Percentiles rank a stretch among this genome's conserved stretches.
Evolutionary conservation across 2,888 invertebrate species (phyloP).

Genomic region (Mactromeris polynyma): DNA sequence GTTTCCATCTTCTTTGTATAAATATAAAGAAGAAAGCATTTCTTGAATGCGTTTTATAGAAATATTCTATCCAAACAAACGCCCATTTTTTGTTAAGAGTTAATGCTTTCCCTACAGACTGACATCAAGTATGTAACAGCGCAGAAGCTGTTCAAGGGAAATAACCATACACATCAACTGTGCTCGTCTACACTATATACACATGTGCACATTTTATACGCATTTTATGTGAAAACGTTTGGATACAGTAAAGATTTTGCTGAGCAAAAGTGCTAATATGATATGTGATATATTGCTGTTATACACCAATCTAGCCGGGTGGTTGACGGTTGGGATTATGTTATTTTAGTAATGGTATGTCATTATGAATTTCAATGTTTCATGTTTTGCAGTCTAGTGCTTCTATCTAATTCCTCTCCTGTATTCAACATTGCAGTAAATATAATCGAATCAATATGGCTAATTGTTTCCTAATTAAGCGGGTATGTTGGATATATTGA

Average conservation of each 20-base stretch:
- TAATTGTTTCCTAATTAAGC: conserved; percentile 10
- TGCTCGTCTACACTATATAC: not conserved
- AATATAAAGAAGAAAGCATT: no score
- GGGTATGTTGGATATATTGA: not conserved
- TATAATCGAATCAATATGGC: conserved; percentile 17
- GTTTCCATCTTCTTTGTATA: no score
- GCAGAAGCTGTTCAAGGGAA: not conserved
- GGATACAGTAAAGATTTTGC: not conserved
- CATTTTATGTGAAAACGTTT: conserved; percentile 19
- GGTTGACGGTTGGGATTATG: not conserved
- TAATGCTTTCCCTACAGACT: not conserved
- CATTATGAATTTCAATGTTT: not conserved
- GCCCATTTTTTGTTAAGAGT: not conserved
- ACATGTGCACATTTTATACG: conserved; percentile 12
- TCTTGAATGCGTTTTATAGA: no score
- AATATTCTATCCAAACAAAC: not conserved
- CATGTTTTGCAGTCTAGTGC: conserved; percentile 6
- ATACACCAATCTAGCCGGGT: not conserved
- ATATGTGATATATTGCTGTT: conserved; percentile 14
- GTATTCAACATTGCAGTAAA: not conserved
- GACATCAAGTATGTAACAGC: not conserved
- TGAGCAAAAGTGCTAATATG: conserved; percentile 15
- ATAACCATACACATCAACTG: not conserved
- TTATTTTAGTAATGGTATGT: not conserved
- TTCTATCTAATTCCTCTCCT: not conserved